Conservation (phyloP, 2,797 vertebrate species). For the Pogonophryne albipinna region DNA sequence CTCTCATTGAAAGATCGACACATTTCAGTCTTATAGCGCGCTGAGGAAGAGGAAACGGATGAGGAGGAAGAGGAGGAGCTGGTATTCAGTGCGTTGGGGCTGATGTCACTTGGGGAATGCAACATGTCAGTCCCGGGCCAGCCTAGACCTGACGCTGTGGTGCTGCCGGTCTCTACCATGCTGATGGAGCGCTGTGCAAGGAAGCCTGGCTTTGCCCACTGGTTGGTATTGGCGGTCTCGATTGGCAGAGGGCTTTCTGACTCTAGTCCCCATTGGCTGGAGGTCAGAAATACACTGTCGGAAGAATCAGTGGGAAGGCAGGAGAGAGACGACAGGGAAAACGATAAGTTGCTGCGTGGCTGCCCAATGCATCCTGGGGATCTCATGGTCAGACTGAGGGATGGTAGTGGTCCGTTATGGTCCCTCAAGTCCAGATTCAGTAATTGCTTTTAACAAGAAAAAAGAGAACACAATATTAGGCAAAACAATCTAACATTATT, state of each 20-base stretch:
- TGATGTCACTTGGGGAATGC: slow-evolving; percentile 55
- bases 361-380: slow-evolving; percentile 61
- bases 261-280: slow-evolving; percentile 66
- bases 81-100: slow-evolving; percentile 49
- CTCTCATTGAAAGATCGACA: slow-evolving; percentile 87
- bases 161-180: slow-evolving; percentile 76
- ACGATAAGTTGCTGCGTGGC: slow-evolving; percentile 40
- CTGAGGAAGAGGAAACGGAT: slow-evolving; percentile 65
- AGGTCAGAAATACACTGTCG: slow-evolving; percentile 54
- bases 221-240: slow-evolving; percentile 41
- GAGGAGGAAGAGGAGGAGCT: slow-evolving; percentile 55
- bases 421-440: slow-evolving; percentile 74
- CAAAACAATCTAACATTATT: background rate
- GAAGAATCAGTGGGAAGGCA: slow-evolving; percentile 56
- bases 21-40: slow-evolving; percentile 89
- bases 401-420: slow-evolving; percentile 34
- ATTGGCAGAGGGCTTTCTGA: slow-evolving; percentile 52
- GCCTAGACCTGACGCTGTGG: slow-evolving; percentile 47
- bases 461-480: slow-evolving; percentile 21
- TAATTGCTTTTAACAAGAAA: slow-evolving; percentile 65
- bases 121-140: slow-evolving; percentile 60
- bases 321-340: slow-evolving; percentile 68
- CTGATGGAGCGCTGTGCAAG: slow-evolving; percentile 77
- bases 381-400: slow-evolving; percentile 58
- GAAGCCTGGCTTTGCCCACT: slow-evolving; percentile 68